Evolutionary conservation across 2,797 vertebrate species (phyloP).

Genomic region (Microhierax caerulescens): DNA sequence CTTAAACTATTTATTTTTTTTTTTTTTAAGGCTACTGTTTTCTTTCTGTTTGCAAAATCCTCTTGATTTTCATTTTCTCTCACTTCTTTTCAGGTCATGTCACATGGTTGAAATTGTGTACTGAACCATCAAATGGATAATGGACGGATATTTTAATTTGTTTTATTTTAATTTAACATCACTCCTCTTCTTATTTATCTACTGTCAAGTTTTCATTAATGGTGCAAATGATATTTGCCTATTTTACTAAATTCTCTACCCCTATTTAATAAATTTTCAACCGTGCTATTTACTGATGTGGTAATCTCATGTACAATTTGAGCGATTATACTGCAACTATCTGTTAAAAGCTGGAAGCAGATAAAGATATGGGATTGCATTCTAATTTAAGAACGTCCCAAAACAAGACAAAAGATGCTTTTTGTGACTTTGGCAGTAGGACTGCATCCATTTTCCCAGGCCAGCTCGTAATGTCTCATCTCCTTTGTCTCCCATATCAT

Average conservation of each 20-base stretch:
- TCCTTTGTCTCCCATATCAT: not conserved
- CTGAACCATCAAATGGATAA: not conserved
- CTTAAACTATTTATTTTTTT: not conserved
- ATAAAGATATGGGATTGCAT: not conserved
- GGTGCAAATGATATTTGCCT: not conserved
- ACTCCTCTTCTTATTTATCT: slow-evolving; percentile 10
- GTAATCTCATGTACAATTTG: not conserved
- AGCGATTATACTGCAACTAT: not conserved
- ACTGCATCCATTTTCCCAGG: not conserved
- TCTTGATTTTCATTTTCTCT: not conserved
- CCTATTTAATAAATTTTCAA: not conserved
- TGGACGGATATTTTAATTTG: not conserved
- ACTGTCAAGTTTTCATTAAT: slow-evolving; percentile 28
- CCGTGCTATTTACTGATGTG: not conserved
- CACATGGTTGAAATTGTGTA: not conserved
- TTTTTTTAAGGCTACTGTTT: not conserved
- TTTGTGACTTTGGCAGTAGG: not conserved
- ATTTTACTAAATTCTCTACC: slow-evolving; percentile 7
- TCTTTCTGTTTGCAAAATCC: slow-evolving; percentile 11
- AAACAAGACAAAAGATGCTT: not conserved
- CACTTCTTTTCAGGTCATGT: not conserved
- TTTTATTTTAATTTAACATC: slow-evolving; percentile 34
- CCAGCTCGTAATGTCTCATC: not conserved
- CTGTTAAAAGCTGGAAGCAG: not conserved
- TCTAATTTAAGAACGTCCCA: not conserved